A percentile compares a stretch with the other conserved stretches of the same genome.
phyloP scores from a whole-genome alignment of 2,888 invertebrate genomes.

The Phymatocera aterrima region DNA sequence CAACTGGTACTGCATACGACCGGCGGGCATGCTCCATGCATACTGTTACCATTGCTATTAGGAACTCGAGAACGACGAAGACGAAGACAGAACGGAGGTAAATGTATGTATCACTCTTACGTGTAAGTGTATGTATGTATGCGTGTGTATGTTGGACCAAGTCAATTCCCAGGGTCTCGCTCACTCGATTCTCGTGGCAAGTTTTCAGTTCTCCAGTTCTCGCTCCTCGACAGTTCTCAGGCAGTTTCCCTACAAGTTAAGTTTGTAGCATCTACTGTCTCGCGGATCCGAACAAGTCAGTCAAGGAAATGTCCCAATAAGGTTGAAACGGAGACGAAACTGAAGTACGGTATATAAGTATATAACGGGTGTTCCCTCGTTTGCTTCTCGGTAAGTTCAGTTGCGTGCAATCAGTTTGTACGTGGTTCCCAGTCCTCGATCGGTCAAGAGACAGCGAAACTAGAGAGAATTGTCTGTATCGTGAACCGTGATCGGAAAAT shows the following conservation, averaged over 20 bases:
- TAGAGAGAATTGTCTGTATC: too few relatives aligned
- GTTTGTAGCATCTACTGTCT: constrained; percentile 37
- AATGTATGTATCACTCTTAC: not conserved
- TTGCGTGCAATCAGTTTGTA: too few relatives aligned
- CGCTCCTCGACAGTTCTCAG: not conserved
- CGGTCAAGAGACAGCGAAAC: too few relatives aligned
- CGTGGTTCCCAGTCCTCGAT: too few relatives aligned
- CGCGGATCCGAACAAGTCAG: constrained; percentile 6
- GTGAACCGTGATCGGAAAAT: too few relatives aligned
- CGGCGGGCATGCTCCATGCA: not conserved
- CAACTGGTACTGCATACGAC: too few relatives aligned
- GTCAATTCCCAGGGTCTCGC: constrained; percentile 29
- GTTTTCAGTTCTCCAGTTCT: not conserved
- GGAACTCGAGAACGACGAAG: not conserved
- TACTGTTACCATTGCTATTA: not conserved
- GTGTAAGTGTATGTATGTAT: not conserved
- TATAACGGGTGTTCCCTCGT: too few relatives aligned
- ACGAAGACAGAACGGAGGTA: not conserved
- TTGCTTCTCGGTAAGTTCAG: too few relatives aligned
- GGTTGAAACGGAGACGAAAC: not conserved
- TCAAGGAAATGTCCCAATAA: constrained; percentile 30
- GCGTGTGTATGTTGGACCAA: not conserved
- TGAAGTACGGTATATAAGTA: not conserved
- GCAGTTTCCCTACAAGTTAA: not conserved
- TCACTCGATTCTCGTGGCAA: constrained; percentile 3